Conservation (phyloP, 2,797 vertebrate species). For the Onychomys arenicola region DNA sequence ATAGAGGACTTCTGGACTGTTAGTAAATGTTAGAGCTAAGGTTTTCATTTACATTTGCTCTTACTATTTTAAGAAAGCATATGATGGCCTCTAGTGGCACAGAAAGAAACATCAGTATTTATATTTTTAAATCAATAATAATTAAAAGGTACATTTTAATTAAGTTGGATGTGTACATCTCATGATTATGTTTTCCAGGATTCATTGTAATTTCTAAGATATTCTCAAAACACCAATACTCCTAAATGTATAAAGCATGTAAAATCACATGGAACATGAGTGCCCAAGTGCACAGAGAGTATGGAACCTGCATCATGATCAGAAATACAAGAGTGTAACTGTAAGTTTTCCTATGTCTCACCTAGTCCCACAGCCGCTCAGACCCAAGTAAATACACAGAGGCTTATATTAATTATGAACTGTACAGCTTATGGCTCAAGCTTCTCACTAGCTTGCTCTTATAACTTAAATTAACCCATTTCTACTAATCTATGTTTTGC, state of each 20-base stretch:
- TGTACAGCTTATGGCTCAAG: too few relatives aligned
- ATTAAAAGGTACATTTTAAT: not conserved
- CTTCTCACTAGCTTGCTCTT: too few relatives aligned
- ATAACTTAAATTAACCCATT: too few relatives aligned
- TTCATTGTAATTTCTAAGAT: not conserved
- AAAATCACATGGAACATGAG: not conserved
- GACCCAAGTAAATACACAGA: too few relatives aligned
- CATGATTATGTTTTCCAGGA: rapidly evolving
- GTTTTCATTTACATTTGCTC: slow-evolving; percentile 82
- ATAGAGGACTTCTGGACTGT: slow-evolving; percentile 42
- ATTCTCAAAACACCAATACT: not conserved
- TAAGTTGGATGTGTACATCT: not conserved
- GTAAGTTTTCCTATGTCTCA: too few relatives aligned
- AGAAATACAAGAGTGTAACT: not conserved
- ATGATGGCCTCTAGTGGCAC: slow-evolving; percentile 89
- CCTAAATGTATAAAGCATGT: not conserved
- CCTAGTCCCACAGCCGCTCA: too few relatives aligned
- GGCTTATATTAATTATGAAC: too few relatives aligned
- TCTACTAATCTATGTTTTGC: too few relatives aligned
- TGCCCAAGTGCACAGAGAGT: not conserved
- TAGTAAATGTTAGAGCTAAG: slow-evolving; percentile 67
- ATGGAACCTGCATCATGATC: not conserved
- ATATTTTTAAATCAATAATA: slow-evolving; percentile 50
- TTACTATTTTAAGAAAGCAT: slow-evolving; percentile 87
- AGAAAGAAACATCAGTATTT: slow-evolving; percentile 72